Percentiles rank a stretch among this genome's conserved stretches.
These are phyloP conservation scores for Paramormyrops kingsleyae DNA, from an alignment of 2,113 vertebrate species.

Conservation along the genomic window DNA sequence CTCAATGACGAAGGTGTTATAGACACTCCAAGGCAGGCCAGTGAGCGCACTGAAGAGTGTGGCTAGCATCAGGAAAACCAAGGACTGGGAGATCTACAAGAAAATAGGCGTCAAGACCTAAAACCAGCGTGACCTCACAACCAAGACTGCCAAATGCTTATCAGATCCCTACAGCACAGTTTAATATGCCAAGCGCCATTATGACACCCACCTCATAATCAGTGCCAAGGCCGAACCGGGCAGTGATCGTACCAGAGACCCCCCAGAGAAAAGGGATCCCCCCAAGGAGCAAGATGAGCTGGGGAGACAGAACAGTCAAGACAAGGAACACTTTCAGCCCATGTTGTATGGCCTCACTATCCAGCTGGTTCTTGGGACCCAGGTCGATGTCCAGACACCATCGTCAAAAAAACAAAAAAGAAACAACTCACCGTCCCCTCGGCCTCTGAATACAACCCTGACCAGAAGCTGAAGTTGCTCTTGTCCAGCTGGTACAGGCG, in stretches of 20 bases:
- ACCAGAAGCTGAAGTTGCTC: constrained; percentile 98
- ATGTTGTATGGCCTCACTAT: background rate
- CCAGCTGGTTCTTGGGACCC: background rate
- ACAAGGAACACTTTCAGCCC: background rate
- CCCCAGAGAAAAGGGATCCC: constrained; percentile 93
- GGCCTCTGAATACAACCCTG: constrained; percentile 88
- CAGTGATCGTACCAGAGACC: constrained; percentile 70
- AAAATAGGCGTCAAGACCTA: background rate
- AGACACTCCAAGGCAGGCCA: constrained; percentile 93
- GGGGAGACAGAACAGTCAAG: constrained; percentile 23
- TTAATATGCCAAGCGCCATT: too few relatives aligned
- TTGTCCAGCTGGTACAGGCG: constrained; percentile 97
- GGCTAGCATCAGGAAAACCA: constrained; percentile 82
- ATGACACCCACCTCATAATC: constrained; percentile 75
- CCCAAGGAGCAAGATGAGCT: constrained; percentile 89
- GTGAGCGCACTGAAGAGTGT: constrained; percentile 91
- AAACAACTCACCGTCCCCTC: constrained; percentile 86
- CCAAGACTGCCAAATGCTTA: background rate
- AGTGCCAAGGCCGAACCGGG: constrained; percentile 68
- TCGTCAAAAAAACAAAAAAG: background rate
- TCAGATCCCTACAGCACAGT: background rate
- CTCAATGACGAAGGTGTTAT: constrained; percentile 95
- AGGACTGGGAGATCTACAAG: constrained; percentile 79
- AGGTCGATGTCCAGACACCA: background rate
- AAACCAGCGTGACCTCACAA: background rate